Percentiles rank a stretch among this genome's conserved stretches.
phyloP scores from a whole-genome alignment of 2,797 vertebrate species.

The Brachymystax lenok region DNA sequence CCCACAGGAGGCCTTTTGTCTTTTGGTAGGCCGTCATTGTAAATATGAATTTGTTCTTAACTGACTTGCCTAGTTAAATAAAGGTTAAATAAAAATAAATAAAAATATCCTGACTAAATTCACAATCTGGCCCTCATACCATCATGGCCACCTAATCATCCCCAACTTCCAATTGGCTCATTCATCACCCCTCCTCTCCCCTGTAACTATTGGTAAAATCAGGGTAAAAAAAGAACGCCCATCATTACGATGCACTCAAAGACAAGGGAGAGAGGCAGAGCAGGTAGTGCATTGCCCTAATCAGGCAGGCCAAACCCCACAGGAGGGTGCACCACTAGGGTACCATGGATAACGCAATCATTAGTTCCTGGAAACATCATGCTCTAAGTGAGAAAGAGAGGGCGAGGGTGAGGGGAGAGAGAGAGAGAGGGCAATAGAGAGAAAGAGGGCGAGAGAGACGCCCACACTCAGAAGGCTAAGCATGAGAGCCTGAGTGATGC shows the following conservation, averaged over 20 bases:
- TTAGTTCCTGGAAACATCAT: conserved; percentile 50
- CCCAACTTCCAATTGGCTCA: no score
- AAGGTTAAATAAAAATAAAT: no score
- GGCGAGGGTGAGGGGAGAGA: neutral
- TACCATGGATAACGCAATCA: conserved; percentile 48
- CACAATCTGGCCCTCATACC: no score
- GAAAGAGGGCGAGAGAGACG: neutral
- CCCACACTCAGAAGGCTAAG: conserved; percentile 10
- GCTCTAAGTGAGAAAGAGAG: conserved; percentile 14
- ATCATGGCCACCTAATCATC: no score
- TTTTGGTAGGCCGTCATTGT: no score
- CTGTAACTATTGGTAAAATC: no score
- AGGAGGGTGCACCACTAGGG: conserved; percentile 37
- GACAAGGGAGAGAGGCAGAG: conserved; percentile 4
- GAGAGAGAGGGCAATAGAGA: neutral
- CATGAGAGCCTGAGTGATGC: conserved; percentile 7
- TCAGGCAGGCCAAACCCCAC: conserved; percentile 52
- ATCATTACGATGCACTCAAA: conserved; percentile 15
- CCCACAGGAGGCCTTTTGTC: no score
- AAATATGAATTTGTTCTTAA: no score
- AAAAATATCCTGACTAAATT: no score
- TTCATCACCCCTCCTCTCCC: no score
- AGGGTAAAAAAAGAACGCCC: neutral
- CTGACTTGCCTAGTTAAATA: no score
- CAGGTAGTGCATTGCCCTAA: conserved; percentile 53